Evolutionary conservation across 1,140 invertebrate genomes (phyloP), one percentile per base, ranked within the genome.

Genomic region (Musca vetustissima): DNA sequence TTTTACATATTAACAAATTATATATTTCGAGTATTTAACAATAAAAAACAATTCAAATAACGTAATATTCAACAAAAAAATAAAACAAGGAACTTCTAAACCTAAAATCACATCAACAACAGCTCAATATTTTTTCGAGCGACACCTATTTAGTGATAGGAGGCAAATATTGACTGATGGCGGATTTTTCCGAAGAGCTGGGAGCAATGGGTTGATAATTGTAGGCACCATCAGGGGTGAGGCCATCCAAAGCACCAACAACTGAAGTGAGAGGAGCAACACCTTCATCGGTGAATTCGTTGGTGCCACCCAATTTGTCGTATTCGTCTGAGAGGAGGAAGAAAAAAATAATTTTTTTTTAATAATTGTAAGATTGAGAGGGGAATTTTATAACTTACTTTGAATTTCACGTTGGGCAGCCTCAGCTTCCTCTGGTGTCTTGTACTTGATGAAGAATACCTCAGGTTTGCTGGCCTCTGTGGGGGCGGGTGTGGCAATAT

Each of bases 381-480:
- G 22, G 1, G 1, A 15, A 55, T 2, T 7, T 19, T 14, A 14
- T n/a, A 21, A 72, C 43, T 69, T 64, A 73, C 80, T 76, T 73
- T 83, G 79, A 55, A 83, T 83, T 72, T 83, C 75, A 70, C 74
- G 75, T 67, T 80, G 79, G 4, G 81, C 80, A 68, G 77, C 74
- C 55, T 71, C 72, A 19, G 81, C 83, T 71, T 86, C 84, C 50
- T 85, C 88, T 84, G 90, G 88, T 48, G 88, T 89, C 78, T 90
- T 90, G 81, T 90, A 91, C 71, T 89, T 85, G 77, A 91, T 91
- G 82, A 91, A 91, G 86, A 90, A 91, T 17, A 91, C 89, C 84
- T 91, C 89, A 8, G 89, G 89, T 82, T 91, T 91, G 84, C 86
- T 87, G 25, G 89, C 90, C 75, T 91, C 73, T 2, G 91, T 91